Conservation (phyloP, 2,113 vertebrate species). For the Phalacrocorax aristotelis region DNA sequence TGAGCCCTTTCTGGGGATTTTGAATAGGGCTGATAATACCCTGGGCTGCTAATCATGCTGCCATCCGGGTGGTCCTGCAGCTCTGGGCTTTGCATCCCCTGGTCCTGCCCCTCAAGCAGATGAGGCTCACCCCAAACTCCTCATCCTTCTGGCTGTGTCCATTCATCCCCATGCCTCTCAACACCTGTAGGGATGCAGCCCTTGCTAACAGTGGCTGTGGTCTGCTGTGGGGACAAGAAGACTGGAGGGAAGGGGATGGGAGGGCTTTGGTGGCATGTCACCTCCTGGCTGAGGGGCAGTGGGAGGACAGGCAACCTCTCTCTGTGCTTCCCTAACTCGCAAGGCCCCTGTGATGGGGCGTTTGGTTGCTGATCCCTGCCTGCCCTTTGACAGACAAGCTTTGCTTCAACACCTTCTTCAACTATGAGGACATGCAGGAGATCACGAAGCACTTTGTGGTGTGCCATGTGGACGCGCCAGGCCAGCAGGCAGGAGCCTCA, state of each 20-base stretch:
- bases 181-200: background rate
- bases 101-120: background rate
- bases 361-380: background rate
- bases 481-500: constrained; percentile 88
- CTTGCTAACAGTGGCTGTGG: background rate
- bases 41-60: background rate
- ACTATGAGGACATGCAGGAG: constrained; percentile 97
- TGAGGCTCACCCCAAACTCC: background rate
- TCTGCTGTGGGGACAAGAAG: background rate
- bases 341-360: rapidly evolving
- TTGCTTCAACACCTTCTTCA: constrained; percentile 96
- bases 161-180: background rate
- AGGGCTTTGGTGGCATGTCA: background rate
- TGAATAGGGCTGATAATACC: background rate
- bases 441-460: constrained; percentile 98
- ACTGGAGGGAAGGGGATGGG: background rate
- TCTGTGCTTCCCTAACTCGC: background rate
- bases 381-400: constrained; percentile 87
- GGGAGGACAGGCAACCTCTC: background rate
- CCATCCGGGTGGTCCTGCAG: background rate
- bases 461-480: constrained; percentile 93
- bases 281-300: background rate
- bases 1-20: background rate
- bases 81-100: background rate
- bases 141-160: background rate